Evolutionary conservation across 1,140 invertebrate species (phyloP), one percentile per base, ranked within the genome.

Genomic region (Drosophila parvula): DNA sequence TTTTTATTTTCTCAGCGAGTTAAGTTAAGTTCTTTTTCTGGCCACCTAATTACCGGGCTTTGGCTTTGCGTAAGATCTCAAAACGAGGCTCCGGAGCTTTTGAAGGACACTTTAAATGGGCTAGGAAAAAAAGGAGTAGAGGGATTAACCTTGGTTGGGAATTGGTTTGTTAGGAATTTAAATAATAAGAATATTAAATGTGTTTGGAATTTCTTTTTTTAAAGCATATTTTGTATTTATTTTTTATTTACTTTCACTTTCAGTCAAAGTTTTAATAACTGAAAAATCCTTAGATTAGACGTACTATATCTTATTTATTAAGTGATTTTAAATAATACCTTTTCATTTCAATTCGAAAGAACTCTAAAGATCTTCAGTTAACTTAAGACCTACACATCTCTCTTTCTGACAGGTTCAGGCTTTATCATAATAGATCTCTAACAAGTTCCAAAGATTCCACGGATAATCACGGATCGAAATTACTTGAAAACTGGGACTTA

Each of bases 71-170:
- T 34, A 61, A 51, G 44, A 53, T 62, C 36, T 41, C 18, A 61
- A 51, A 36, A 51, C 7, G 32, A 61, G 58, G 44, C 48, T 22
- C 28, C 22, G 22, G 48, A 62, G 60, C 60, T 62, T 62, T 62
- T 62, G 51, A 55, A 56, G 60, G 48, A 62, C 45, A 53, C 60
- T 56, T 62, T 55, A 53, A 62, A 58, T 9, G 38, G 8, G 22
- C n/a, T 57, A 28, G 6, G 2, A 27, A 14, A 12, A 30, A 51
- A 30, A 38, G 51, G 51, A 55, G 51, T 27, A 41, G 22, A 58
- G 14, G 27, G 36, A 28, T 58, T 58, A 55, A 58, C 56, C 22
- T 27, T 56, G 53, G 38, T 32, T 5, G 11, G 8, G 7, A 11
- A 32, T 10, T 32, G 8, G 7, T 36, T 48, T 16, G 4, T 5